Base-by-base conservation (phyloP, 2,113 vertebrate genomes). In the Oxyruncus cristatus region DNA sequence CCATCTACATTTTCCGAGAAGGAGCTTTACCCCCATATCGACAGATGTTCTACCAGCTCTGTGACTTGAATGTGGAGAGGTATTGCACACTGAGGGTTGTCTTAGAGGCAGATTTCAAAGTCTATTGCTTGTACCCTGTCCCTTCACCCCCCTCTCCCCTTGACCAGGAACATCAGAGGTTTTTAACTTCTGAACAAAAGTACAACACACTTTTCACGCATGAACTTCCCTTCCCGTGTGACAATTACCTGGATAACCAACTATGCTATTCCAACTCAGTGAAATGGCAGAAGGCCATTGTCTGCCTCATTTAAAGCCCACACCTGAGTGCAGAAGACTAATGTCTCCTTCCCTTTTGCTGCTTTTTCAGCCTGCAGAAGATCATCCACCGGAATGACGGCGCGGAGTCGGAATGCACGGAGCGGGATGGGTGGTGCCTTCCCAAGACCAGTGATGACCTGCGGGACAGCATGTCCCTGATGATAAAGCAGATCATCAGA, bases 11-110 rank as follows among this genome's bases (percentile, higher is more conserved):
- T 91, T 99, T 99, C 98, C 98, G 86, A 62, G 99, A 99, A 41
- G 99, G 98, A 30, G 99, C 98, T 81, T 90, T 99, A 52, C 99
- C 99, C 6, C 99, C 99, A 1, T 99, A 99, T 87, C 98, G 99
- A 47, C 99, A 99, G 98, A 99, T 99, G 99, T 99, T 99, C 97
- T 99, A 99, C 98, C 99, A 99, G 98, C 97, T 99, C 19, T 99
- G 99, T 84, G 99, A 99, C 88, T 73, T 99, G 94, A 97, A 99
- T 1, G 99, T 99, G 92, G 98, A 99, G 22, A 98, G 98, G 99
- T 99, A 98, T 4, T 61, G 93, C 88, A 30, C 19, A 0, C 14
- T 79, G 46, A 37, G 35, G 27, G 11, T n/a, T 63, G 52, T 71
- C 26, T 56, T 76, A 58, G 19, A 77, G 35, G 53, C 10, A 49